phyloP scores from a whole-genome alignment of 2,113 vertebrate species.

The Hypanus sabinus region DNA sequence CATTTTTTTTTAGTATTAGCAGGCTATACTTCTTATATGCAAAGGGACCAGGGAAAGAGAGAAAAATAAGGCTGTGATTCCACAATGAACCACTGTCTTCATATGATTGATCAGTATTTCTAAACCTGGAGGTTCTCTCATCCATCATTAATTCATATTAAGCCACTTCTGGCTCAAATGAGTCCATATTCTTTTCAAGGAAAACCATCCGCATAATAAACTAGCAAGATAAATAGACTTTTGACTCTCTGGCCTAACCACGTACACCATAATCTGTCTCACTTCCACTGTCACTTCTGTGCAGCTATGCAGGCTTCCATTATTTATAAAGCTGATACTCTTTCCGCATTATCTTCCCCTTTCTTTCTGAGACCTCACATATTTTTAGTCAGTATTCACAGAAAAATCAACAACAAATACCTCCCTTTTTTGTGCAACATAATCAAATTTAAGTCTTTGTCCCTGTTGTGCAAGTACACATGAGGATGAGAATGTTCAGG shows the following conservation, averaged over 20 bases:
- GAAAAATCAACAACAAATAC: background rate
- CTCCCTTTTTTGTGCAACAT: background rate
- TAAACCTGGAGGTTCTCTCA: background rate
- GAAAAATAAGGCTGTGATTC: background rate
- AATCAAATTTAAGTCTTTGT: background rate
- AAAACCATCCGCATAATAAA: conserved; percentile 15
- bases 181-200: background rate
- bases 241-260: conserved; percentile 18
- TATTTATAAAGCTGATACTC: background rate
- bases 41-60: background rate
- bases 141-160: conserved; percentile 12
- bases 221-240: conserved; percentile 12
- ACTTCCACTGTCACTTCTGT: background rate
- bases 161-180: conserved; percentile 28
- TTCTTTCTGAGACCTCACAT: background rate
- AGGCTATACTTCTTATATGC: background rate
- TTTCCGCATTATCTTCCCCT: background rate
- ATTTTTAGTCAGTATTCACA: background rate
- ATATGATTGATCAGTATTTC: conserved; percentile 25
- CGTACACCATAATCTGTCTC: background rate
- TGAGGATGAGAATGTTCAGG: background rate
- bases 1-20: too few relatives aligned
- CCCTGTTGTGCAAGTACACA: background rate
- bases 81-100: conserved; percentile 14
- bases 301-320: background rate